phyloP scores from a whole-genome alignment of 2,888 invertebrate genomes.

The Hirtodrosophila cameraria region DNA sequence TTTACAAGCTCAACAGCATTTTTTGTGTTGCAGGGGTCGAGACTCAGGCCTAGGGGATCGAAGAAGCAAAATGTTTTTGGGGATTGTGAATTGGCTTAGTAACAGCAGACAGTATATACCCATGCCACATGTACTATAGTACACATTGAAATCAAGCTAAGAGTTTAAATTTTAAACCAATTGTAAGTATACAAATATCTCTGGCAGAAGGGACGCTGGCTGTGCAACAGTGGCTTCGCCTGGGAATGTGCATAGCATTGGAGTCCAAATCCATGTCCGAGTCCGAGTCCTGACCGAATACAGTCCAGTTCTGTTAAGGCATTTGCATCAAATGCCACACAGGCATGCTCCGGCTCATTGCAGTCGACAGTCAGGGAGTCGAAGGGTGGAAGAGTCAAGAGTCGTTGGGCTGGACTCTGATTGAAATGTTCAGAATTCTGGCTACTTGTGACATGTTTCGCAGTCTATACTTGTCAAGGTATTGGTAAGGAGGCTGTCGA shows the following conservation, averaged over 20 bases:
- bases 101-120: conserved; percentile 10
- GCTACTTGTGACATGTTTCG: conserved; percentile 26
- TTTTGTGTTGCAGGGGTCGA: not conserved
- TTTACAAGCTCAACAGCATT: conserved; percentile 42
- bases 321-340: conserved; percentile 46
- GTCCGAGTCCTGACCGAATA: not conserved
- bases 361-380: not conserved
- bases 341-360: conserved; percentile 3
- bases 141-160: conserved; percentile 49
- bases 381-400: conserved; percentile 1
- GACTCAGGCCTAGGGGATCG: not conserved
- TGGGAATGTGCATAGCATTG: conserved; percentile 14
- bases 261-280: too few species aligned
- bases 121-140: conserved; percentile 11
- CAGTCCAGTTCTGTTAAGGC: conserved; percentile 17
- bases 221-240: not conserved
- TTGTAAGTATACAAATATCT: too few species aligned
- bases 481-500: too few species aligned
- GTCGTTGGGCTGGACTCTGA: conserved; percentile 49
- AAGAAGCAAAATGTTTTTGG: too few species aligned
- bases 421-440: conserved; percentile 64
- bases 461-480: not conserved
- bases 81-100: conserved; percentile 33
- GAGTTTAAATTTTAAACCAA: conserved; percentile 57
- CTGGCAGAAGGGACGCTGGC: not conserved